Percentiles rank a stretch among this genome's conserved stretches.
These are phyloP conservation scores for Hypotaenidia okinawae DNA, from an alignment of 2,797 vertebrate species.

Conservation along the genomic window DNA sequence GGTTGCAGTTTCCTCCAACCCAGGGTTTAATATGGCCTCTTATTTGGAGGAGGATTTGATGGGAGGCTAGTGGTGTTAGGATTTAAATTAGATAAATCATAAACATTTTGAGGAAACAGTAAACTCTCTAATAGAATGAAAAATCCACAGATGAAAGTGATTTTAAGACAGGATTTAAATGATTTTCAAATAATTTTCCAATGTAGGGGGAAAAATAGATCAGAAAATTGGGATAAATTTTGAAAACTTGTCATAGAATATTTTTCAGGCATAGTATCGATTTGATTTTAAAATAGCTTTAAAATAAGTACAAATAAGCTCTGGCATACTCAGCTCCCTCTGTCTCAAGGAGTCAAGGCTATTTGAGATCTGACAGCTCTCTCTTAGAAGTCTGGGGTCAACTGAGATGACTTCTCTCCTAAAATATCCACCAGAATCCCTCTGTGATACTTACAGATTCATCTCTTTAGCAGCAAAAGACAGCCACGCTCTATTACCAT, in stretches of 20 bases:
- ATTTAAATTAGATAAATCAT: background rate
- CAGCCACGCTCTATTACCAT: background rate
- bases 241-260: background rate
- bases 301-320: background rate
- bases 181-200: background rate
- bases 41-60: background rate
- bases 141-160: background rate
- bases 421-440: background rate
- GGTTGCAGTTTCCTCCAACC: background rate
- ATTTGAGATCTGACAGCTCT: background rate
- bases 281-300: background rate
- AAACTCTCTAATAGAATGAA: background rate
- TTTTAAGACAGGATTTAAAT: background rate
- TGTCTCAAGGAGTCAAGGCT: background rate
- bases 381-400: background rate
- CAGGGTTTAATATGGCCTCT: background rate
- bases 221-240: background rate
- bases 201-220: rapidly evolving
- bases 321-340: background rate
- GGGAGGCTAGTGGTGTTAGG: background rate
- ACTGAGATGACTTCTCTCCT: background rate
- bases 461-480: background rate
- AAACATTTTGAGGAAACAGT: background rate
- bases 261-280: background rate
- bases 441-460: background rate